Conservation (phyloP, 2,113 vertebrate genomes). For the Lathamus discolor region DNA sequence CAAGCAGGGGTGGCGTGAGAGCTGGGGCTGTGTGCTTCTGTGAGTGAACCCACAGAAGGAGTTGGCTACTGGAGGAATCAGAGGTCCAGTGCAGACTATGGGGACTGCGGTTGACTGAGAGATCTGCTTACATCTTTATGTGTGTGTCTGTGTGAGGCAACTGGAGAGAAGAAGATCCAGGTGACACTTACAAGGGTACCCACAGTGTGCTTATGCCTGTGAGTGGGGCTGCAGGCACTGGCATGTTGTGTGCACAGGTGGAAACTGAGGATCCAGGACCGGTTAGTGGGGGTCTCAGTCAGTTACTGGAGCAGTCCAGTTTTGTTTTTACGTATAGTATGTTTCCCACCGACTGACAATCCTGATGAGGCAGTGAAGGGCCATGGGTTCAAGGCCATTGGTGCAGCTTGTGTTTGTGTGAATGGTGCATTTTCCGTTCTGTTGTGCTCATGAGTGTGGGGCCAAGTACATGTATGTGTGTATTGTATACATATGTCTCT, state of each 20-base stretch:
- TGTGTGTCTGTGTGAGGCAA: not conserved
- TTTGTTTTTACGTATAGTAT: not conserved
- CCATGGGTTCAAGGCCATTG: not conserved
- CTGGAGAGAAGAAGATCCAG: not conserved
- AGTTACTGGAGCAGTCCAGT: not conserved
- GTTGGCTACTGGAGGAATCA: not conserved
- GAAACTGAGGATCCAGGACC: not conserved
- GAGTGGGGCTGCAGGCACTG: not conserved
- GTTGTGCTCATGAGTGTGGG: not conserved
- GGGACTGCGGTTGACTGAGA: not conserved
- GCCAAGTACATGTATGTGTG: too few relatives aligned
- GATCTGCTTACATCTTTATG: fast-evolving
- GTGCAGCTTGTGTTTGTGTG: not conserved
- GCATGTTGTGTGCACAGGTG: not conserved
- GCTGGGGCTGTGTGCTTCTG: fast-evolving
- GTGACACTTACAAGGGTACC: not conserved
- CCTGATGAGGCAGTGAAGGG: not conserved
- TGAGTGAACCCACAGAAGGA: not conserved
- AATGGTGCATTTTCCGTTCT: not conserved
- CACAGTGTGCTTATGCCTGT: not conserved
- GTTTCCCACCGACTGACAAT: not conserved
- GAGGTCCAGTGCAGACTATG: too few relatives aligned
- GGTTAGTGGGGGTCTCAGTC: not conserved
- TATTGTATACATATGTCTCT: not conserved
- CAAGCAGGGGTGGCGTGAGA: not conserved